These are phyloP conservation scores for Perognathus longimembris DNA, from an alignment of 2,113 vertebrate genomes.

Conservation along the genomic window DNA sequence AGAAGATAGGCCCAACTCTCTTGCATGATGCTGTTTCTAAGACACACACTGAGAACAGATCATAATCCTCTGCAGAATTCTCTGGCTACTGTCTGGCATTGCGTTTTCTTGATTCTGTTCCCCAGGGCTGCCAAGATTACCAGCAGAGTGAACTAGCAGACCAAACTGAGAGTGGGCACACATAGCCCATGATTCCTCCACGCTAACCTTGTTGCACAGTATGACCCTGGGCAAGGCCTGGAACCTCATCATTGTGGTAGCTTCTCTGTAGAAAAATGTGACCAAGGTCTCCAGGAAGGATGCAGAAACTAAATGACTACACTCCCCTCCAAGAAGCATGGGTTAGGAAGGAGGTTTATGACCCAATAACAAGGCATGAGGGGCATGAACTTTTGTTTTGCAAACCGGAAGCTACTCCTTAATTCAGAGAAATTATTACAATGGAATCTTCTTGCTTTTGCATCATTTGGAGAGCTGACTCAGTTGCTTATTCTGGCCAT, in stretches of 20 bases:
- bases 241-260: not conserved
- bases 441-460: not conserved
- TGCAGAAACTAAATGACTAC: conserved; percentile 18
- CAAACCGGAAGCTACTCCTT: not conserved
- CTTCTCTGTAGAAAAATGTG: conserved; percentile 42
- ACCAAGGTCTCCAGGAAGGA: conserved; percentile 44
- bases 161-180: conserved; percentile 57
- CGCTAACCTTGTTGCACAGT: conserved; percentile 55
- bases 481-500: not conserved
- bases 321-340: not conserved
- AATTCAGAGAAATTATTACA: not conserved
- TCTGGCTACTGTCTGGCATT: conserved; percentile 51
- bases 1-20: not conserved
- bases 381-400: not conserved
- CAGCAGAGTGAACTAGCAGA: conserved; percentile 63
- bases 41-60: conserved; percentile 26
- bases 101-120: conserved; percentile 54
- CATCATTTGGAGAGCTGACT: not conserved
- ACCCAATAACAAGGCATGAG: not conserved
- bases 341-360: not conserved
- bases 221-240: conserved; percentile 67
- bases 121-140: conserved; percentile 14
- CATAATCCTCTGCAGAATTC: conserved; percentile 32
- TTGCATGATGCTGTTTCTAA: not conserved
- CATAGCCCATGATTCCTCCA: not conserved